Evolutionary conservation across 2,797 vertebrate genomes (phyloP), one percentile per base, ranked within the genome.

Genomic region (Eutrigla gurnardus): DNA sequence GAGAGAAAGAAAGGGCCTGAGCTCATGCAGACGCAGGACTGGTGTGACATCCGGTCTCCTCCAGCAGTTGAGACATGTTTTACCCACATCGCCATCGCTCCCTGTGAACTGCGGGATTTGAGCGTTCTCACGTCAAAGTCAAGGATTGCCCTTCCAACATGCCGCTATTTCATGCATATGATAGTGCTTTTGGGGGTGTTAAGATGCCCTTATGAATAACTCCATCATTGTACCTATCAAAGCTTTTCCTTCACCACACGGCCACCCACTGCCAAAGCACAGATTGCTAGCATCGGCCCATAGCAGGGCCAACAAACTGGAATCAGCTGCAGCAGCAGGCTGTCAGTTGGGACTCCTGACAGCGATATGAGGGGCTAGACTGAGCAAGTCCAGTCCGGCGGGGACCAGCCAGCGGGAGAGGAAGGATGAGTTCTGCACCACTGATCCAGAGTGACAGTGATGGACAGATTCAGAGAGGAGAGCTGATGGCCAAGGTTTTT

Each of bases 391-490:
- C 83, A 83, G 89, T 93, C 90, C 81, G 52, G 88, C 88, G 67
- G 90, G 89, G 90, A 90, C 88, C 89, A 88, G 88, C 89, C 89
- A 90, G 88, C 85, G 83, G 90, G 88, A 88, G 91, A 83, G 88
- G 87, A 90, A 85, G 85, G 87, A 92, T 89, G 91, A 92, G 94
- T 94, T 93, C 92, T 93, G 94, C 94, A 91, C 91, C 80, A 84
- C 88, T 94, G 93, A 94, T 93, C 91, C 91, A 89, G 81, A 90
- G 78, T 92, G 93, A 94, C 94, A 95, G 82, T 95, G 94, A 95
- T 93, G 88, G 94, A 94, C 94, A 94, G 92, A 84, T 93, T 92
- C 86, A 88, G 92, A 92, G 92, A 93, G 90, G 89, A 88, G 83
- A 92, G 91, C 83, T 93, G 94, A 94, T 93, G 92, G 92, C 90